These are phyloP conservation scores for Antedon mediterranea DNA, from an alignment of 53 echinoderm and acorn worm genomes.

Conservation along the genomic window DNA sequence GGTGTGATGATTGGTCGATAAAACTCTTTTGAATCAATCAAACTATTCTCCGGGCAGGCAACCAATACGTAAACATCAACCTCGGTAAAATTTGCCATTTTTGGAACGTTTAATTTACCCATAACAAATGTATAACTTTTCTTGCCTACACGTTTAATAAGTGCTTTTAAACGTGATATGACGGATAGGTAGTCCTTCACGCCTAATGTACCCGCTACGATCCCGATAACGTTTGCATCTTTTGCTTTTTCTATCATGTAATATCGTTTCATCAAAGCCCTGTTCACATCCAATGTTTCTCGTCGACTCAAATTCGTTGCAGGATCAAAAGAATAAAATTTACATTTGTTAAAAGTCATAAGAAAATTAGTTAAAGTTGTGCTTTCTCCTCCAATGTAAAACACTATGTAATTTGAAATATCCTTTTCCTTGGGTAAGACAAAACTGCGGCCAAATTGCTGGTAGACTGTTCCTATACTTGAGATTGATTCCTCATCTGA, in stretches of 20 bases:
- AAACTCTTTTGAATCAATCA: conserved; percentile 74
- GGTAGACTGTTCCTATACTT: not conserved
- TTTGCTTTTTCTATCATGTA: conserved; percentile 81
- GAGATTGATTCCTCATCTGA: not conserved
- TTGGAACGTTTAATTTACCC: conserved; percentile 90
- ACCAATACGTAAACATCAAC: conserved; percentile 88
- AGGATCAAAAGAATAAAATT: conserved; percentile 75
- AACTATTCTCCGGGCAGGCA: conserved; percentile 84
- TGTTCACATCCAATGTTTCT: conserved; percentile 68
- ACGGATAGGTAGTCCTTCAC: conserved; percentile 63
- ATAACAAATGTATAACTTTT: conserved; percentile 80
- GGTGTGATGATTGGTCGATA: conserved; percentile 92
- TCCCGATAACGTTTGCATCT: conserved; percentile 74
- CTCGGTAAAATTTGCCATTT: conserved; percentile 92
- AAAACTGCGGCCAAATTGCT: conserved; percentile 50
- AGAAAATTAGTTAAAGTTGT: conserved; percentile 78
- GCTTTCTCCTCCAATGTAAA: conserved; percentile 63
- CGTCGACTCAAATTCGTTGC: conserved; percentile 11
- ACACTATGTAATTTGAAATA: conserved; percentile 41
- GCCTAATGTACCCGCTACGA: conserved; percentile 74
- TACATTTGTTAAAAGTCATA: conserved; percentile 76
- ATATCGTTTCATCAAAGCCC: conserved; percentile 70
- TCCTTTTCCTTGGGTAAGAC: conserved; percentile 18
- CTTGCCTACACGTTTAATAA: conserved; percentile 68
- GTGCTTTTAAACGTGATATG: conserved; percentile 45